Evolutionary conservation across 2,113 vertebrate species (phyloP).

Genomic region (Podocnemis expansa): DNA sequence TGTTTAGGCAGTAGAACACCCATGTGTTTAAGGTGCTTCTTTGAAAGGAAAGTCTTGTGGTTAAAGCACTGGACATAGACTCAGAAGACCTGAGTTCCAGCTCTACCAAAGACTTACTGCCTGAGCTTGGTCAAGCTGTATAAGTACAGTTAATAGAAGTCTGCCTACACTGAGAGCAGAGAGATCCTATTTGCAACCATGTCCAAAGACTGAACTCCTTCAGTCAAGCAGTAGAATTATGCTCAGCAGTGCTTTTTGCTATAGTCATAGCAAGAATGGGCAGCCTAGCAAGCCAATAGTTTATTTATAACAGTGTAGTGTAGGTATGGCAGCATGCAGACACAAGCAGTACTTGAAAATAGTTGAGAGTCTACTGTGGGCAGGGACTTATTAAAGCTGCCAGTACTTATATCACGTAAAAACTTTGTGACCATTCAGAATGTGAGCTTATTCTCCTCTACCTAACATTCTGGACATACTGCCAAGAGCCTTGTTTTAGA

Average conservation of each 20-base stretch:
- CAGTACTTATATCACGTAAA: neutral
- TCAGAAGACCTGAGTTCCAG: rapidly evolving
- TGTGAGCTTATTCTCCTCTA: neutral
- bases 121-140: neutral
- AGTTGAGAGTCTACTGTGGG: neutral
- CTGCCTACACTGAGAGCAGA: rapidly evolving
- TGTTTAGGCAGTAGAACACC: neutral
- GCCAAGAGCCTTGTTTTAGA: neutral
- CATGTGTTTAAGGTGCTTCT: neutral
- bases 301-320: neutral
- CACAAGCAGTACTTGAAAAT: neutral
- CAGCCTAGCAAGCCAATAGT: neutral
- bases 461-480: neutral
- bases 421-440: neutral
- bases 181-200: neutral
- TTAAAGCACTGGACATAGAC: neutral
- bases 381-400: neutral
- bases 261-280: neutral
- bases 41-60: neutral
- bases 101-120: neutral
- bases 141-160: neutral
- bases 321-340: constrained; percentile 17
- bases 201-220: neutral
- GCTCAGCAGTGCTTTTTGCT: neutral
- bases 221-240: neutral